Evolutionary conservation across 1,140 invertebrate genomes (phyloP), one percentile per base, ranked within the genome.

Genomic region (Dolichoris vasculosae): DNA sequence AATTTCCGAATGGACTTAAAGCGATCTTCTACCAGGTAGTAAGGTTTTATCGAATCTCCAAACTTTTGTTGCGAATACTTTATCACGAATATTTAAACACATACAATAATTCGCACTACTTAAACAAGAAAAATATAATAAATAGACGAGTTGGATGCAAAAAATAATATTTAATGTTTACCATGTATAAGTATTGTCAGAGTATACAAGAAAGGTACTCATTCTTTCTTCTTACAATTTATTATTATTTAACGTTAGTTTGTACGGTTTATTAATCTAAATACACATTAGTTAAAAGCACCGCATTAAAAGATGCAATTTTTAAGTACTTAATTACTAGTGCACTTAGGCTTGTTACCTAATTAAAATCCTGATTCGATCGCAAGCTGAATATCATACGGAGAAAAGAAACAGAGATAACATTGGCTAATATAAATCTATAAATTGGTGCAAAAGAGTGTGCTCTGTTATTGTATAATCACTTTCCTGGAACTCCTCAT

Each of bases 401-500:
- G 7, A 48, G 17, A 59, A 59, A 77, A 77, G 38, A 69, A 51
- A 20, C 20, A 81, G 43, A 30, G 30, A 7, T 9, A 43, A n/a
- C 38, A 7, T 43, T 30, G 17, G 20, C 13, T 20, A n/a, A 23
- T 43, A 13, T 43, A 73, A 43, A 73, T 43, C 38, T 43, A n/a
- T 43, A 23, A 23, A 73, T 73, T 73, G 38, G 69, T 8, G 38
- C 38, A 32, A n/a, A 20, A 32, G n/a, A 76, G 38, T 82, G 32
- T 26, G 79, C 51, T 64, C 30, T 43, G 23, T 82, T 38, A 55
- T 83, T 83, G 59, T 38, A 23, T 69, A 63, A 86, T 84, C 85
- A 83, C 71, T 82, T 83, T 87, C 87, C 40, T 67, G 75, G 85
- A 86, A 87, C 85, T 64, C 67, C 43, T 75, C 82, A 75, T 55